Evolutionary conservation across 37 sponge, comb jelly and placozoan genomes (phyloP).

Genomic region (Spongilla lacustris): DNA sequence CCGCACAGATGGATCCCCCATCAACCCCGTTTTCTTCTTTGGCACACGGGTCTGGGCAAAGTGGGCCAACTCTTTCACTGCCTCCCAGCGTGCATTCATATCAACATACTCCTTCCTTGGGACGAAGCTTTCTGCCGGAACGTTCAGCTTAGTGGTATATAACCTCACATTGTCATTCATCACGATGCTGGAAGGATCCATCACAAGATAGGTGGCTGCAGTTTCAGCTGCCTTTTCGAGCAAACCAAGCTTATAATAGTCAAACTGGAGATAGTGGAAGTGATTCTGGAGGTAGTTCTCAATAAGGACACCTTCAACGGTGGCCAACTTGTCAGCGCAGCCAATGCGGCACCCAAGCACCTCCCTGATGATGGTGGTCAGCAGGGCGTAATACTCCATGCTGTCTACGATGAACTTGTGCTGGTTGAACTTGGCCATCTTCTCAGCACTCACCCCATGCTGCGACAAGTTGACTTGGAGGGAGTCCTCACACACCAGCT

Average conservation of each 20-base stretch:
- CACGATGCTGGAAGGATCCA: constrained; percentile 45
- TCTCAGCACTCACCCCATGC: constrained; percentile 18
- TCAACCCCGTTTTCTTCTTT: constrained; percentile 52
- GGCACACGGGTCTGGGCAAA: constrained; percentile 39
- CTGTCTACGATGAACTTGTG: constrained; percentile 10
- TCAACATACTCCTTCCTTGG: constrained; percentile 57
- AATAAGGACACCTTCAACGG: constrained; percentile 17
- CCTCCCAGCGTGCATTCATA: not conserved
- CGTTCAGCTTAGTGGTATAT: constrained; percentile 30
- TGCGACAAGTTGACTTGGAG: constrained; percentile 50
- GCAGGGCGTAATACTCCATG: constrained; percentile 56
- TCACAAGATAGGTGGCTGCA: constrained; percentile 49
- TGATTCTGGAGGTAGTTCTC: constrained; percentile 20
- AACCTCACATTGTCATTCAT: constrained; percentile 60
- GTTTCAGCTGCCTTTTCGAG: constrained; percentile 41
- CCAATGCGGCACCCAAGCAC: constrained; percentile 44
- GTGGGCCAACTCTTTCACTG: constrained; percentile 46
- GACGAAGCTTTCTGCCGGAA: constrained; percentile 28
- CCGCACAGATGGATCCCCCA: constrained; percentile 35
- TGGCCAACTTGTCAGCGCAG: constrained; percentile 40
- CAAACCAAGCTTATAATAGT: constrained; percentile 54
- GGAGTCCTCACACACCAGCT: constrained; percentile 65
- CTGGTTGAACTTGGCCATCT: constrained; percentile 14
- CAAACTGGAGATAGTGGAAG: constrained; percentile 71
- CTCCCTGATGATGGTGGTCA: constrained; percentile 26